Evolutionary conservation across 1,140 invertebrate species (phyloP), one percentile per base, ranked within the genome.

Genomic region (Drosophila fuyamai): DNA sequence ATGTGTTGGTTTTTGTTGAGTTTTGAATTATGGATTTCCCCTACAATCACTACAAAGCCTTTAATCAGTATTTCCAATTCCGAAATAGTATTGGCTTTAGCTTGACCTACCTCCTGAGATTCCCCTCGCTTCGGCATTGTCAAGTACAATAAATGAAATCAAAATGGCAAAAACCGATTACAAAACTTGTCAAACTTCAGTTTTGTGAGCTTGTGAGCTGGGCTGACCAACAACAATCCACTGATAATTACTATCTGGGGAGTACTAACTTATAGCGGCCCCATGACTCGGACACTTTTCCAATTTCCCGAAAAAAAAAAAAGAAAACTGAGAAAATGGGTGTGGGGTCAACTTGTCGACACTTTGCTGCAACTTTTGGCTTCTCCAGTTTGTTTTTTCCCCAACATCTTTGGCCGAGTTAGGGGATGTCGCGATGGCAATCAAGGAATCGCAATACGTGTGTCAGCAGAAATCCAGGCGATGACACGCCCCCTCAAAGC

Each of bases 181-280:
- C 80, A 77, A 74, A 78, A 89, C 76, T 88, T 88, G 83, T 84
- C 83, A 88, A 88, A 88, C 59, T 86, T 86, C 2, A 27, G 70
- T 75, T 77, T 55, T 61, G 72, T 14, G 23, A 56, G 43, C 7
- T 48, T 48, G 36, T 47, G 23, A 12, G 13, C 46, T 38, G 14
- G 18, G 48, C 76, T 75, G 66, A 70, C 67, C 76, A 72, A 88
- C 76, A 71, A 88, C 84, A 88, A 88, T 89, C 84, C 73, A 83
- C 73, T 83, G 83, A 88, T 88, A 88, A 88, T 88, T 88, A 89
- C 83, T 88, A 89, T 89, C 83, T 89, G 84, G 84, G 83, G 83
- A 88, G 73, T 80, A 83, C 82, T 85, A 85, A 88, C 83, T 83
- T 88, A 88, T 72, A 81, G 77, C 73, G 41, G 48, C 27, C 46